Base-by-base conservation (phyloP, 1,140 invertebrate species). In the Hyposmocoma kahamanoa region DNA sequence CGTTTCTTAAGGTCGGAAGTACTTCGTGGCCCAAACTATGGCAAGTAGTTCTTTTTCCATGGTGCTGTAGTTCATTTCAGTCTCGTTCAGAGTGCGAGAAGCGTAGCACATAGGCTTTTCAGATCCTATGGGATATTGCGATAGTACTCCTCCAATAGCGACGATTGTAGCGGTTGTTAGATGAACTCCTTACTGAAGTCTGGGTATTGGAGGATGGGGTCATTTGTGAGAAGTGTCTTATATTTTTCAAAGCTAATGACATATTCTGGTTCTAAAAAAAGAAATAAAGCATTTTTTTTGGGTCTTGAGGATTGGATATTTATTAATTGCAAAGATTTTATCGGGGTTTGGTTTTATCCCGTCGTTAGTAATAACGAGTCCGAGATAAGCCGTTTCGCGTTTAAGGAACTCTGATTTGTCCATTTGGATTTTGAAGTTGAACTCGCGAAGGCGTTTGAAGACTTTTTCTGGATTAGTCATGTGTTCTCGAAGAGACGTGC, bases 231-330 rank as follows among this genome's bases (percentile, higher is more conserved):
- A 13, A 50, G 39, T 4, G 19, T 32, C 32, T 52, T 44, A 34
- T 50, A 48, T 39, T 15, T 48, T 15, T 48, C 46, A 18, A 48
- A 48, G 19, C 20, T 39, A 1, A 19, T 18, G 3, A 39, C n/a
- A 24, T 39, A 41, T 38, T 76, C 1, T 69, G n/a, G 75, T 19
- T 5, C 56, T 49, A 56, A 82, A 73, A 15, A n/a, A 21, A 46
- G 22, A 4, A 36, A 28, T 3, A 4, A 3, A 19, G 3, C 36
- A 15, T 22, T 55, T 43, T 50, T 67, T 74, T 34, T 69, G 51
- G 15, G 30, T 34, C 10, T n/a, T 26, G 11, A 11, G 24, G 11
- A 26, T 26, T 5, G 24, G 24, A 26, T 26, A 26, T 34, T 34
- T 34, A 10, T 9, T 5, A 13, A 34, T 34, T 8, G 32, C 5